Evolutionary conservation across 2,888 invertebrate genomes (phyloP), one percentile per base, ranked within the genome.

Genomic region (Pyrrhosoma nymphula): DNA sequence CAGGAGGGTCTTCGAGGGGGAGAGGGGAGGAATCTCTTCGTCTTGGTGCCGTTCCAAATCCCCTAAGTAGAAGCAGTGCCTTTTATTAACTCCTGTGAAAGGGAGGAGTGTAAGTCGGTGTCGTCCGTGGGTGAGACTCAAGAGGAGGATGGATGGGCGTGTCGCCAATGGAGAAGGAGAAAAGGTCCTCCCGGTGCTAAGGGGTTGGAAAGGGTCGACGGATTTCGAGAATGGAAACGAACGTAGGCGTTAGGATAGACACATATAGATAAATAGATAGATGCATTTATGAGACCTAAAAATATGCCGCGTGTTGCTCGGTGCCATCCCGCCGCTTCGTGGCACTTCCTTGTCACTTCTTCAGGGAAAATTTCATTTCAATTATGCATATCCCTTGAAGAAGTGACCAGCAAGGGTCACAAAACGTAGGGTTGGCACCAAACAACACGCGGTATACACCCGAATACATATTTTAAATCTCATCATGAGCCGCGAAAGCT

Each of bases 191-290:
- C n/a, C 47, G 47, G 47, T 26, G 69, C 69, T 10, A 60, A 69
- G 82, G 82, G 82, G 82, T 82, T 82, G 82, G 82, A 82, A 82
- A 82, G 82, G 82, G 82, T 35, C 82, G 82, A 8, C 82, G 82
- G 82, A 82, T 82, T 82, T 82, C 35, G 82, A 82, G 35, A 20
- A 4, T 23, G 69, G 82, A 82, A 26, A 82, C 82, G 35, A 35
- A 20, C 60, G 60, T 60, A 35, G 82, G 82, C 82, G 30, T 82
- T 35, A 23, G 35, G 82, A 82, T 23, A 26, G 82, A 82, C 0
- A 16, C 14, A 26, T 20, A 60, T 60, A 60, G 60, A 60, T 60
- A 20, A 60, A 20, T 60, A 60, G 60, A 60, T 60, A 60, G 60
- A 60, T 60, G 20, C 16, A 1, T 47, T 47, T 8, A 47, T 47